Percentiles rank a stretch among this genome's conserved stretches.
phyloP scores from a whole-genome alignment of 2,888 invertebrate genomes.

The Pseudeuparius sepicola region DNA sequence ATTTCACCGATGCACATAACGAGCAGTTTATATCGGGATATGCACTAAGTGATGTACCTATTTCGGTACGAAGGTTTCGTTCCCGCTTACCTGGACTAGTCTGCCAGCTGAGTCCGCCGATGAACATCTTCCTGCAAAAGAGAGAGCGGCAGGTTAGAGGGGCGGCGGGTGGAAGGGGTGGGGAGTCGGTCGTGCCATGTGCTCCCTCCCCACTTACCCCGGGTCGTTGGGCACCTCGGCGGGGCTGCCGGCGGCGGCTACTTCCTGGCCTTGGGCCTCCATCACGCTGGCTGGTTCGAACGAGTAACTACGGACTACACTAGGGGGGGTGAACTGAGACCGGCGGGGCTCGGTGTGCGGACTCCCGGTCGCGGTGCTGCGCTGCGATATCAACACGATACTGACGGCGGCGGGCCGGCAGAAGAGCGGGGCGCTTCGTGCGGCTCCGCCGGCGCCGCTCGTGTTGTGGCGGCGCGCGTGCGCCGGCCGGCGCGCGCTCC shows the following conservation, averaged over 20 bases:
- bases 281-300: slow-evolving; percentile 37
- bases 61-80: no score
- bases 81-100: slow-evolving; percentile 99
- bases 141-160: no score
- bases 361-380: slow-evolving; percentile 52
- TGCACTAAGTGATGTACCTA: no score
- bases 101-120: slow-evolving; percentile 99
- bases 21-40: no score
- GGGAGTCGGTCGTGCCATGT: no score
- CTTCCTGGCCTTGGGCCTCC: slow-evolving; percentile 73
- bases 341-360: slow-evolving; percentile 49
- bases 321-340: slow-evolving; percentile 40
- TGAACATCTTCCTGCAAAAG: slow-evolving; percentile 99
- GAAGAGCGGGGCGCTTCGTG: slow-evolving; percentile 32
- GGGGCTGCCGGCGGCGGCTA: slow-evolving; percentile 65
- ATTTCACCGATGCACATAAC: no score
- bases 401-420: slow-evolving; percentile 36
- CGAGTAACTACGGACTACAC: slow-evolving; percentile 49
- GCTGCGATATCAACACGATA: slow-evolving; percentile 61
- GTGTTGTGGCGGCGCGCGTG: slow-evolving; percentile 29
- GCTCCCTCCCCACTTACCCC: no score
- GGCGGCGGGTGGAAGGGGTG: no score
- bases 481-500: slow-evolving; percentile 35
- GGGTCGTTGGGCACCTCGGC: slow-evolving; percentile 92
- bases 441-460: slow-evolving; percentile 35